A percentile compares a stretch with the other conserved stretches of the same genome.
Evolutionary conservation across 2,888 invertebrate species (phyloP).

Genomic region (Andricus quercusramuli): DNA sequence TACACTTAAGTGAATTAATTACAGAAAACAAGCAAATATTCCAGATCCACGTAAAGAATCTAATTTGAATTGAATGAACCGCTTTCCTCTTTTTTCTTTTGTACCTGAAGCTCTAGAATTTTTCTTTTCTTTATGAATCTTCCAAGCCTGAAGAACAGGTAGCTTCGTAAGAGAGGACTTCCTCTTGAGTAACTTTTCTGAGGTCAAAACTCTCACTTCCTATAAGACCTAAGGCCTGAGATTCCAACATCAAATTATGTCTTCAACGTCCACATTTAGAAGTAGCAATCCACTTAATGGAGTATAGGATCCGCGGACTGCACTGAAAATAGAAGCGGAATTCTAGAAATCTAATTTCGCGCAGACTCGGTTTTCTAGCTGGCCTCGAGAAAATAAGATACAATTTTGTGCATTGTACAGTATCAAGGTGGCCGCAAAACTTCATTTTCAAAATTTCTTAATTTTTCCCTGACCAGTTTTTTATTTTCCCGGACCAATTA

Average conservation of each 20-base stretch:
- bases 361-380: conserved; percentile 3
- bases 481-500: too few relatives aligned
- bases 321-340: conserved; percentile 48
- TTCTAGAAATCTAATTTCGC: conserved; percentile 50
- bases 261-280: conserved; percentile 29
- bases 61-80: conserved; percentile 39
- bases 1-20: conserved; percentile 9
- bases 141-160: conserved; percentile 15
- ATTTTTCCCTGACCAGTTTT: too few relatives aligned
- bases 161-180: conserved; percentile 35
- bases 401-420: not conserved
- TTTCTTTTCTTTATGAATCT: conserved; percentile 6
- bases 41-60: not conserved
- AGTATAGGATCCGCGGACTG: conserved; percentile 26
- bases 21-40: not conserved
- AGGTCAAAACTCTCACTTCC: conserved; percentile 38
- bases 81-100: conserved; percentile 12
- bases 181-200: conserved; percentile 40
- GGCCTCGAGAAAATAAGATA: conserved; percentile 30
- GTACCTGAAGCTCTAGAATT: conserved; percentile 4
- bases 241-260: conserved; percentile 34
- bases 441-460: too few relatives aligned
- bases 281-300: conserved; percentile 38
- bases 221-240: conserved; percentile 1
- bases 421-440: too few relatives aligned